These are phyloP conservation scores for Macrobrachium nipponense DNA, from an alignment of 1,140 invertebrate genomes.

Conservation along the genomic window DNA sequence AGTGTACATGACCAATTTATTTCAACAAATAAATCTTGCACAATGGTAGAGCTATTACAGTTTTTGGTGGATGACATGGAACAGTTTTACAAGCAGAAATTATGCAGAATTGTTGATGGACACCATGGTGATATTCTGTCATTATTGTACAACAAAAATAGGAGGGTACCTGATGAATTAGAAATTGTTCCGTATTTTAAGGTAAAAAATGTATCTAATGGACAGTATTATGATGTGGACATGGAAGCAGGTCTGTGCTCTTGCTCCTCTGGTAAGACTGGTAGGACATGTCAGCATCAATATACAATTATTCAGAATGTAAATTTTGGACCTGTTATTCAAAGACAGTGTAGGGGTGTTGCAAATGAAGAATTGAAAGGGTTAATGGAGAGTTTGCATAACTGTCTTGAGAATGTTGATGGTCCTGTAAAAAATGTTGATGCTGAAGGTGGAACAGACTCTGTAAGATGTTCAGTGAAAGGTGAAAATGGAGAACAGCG, in stretches of 20 bases:
- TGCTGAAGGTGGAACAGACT: no score
- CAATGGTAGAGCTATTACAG: neutral
- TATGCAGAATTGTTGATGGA: neutral
- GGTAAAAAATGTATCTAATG: neutral
- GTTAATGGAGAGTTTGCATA: no score
- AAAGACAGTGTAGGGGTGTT: neutral
- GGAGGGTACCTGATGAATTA: neutral
- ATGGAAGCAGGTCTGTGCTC: conserved; percentile 5
- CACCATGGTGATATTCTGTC: neutral
- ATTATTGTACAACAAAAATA: neutral
- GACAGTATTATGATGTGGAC: conserved; percentile 13
- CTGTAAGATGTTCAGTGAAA: no score
- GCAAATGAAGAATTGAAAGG: no score
- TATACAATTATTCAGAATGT: neutral
- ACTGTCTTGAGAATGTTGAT: no score
- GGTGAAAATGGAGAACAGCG: no score
- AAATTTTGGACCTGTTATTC: neutral
- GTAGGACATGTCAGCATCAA: neutral
- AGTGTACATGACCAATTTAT: neutral
- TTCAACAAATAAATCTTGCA: conserved; percentile 2
- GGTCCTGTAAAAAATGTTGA: no score
- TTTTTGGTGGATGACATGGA: conserved; percentile 16
- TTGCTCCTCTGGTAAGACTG: neutral
- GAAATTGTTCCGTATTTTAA: conserved; percentile 6
- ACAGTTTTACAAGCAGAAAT: conserved; percentile 3